A percentile compares a stretch with the other conserved stretches of the same genome.
These are phyloP conservation scores for Aldabrachelys gigantea DNA, from an alignment of 2,113 vertebrate species.

Conservation along the genomic window DNA sequence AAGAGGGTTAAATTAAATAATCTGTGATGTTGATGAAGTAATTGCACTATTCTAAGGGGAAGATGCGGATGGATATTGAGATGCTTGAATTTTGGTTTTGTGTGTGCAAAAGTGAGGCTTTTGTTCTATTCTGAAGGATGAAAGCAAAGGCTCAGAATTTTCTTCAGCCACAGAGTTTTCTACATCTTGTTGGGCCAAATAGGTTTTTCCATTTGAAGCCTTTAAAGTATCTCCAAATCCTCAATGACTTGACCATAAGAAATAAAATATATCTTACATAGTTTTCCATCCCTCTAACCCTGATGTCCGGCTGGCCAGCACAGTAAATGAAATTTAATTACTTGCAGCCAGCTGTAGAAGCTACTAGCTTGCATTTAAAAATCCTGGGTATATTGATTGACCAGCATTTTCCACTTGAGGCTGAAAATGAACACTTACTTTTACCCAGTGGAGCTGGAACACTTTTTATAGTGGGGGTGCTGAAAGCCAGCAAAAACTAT, in stretches of 20 bases:
- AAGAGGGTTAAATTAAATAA: slow-evolving; percentile 37
- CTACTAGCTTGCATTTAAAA: background rate
- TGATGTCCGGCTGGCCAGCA: background rate
- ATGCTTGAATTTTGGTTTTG: background rate
- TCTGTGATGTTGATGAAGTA: background rate
- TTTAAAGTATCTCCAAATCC: background rate
- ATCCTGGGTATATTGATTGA: background rate
- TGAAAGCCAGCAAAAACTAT: too few species aligned
- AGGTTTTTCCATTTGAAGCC: background rate
- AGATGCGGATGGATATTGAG: background rate
- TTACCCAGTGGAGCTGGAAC: too few species aligned
- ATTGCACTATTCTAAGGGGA: background rate
- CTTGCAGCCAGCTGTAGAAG: background rate
- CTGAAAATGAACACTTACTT: background rate
- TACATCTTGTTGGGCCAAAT: background rate
- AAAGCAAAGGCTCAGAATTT: background rate
- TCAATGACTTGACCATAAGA: background rate
- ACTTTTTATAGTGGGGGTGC: too few species aligned
- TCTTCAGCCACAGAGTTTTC: fast-evolving
- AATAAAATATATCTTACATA: background rate
- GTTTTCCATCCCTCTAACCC: background rate
- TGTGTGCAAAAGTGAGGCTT: background rate
- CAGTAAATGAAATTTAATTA: background rate
- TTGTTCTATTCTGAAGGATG: background rate
- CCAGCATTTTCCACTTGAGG: background rate